Conservation (phyloP, 2,113 vertebrate genomes). For the Lepus americanus region DNA sequence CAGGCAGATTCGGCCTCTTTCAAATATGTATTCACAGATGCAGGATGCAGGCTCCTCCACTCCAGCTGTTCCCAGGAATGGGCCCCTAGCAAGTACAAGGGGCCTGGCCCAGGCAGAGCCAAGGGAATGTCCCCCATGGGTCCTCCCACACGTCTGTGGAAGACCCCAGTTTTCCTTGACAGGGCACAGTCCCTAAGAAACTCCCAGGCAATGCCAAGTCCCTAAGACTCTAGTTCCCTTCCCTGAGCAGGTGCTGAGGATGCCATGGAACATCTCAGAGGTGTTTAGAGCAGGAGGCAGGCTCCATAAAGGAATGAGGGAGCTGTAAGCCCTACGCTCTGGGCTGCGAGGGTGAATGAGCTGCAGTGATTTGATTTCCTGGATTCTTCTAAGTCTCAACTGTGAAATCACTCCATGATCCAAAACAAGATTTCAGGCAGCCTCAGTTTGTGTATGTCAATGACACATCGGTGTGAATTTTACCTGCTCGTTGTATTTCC, state of each 20-base stretch:
- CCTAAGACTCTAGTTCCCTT: neutral
- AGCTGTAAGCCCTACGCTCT: neutral
- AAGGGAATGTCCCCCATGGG: neutral
- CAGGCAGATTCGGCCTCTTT: neutral
- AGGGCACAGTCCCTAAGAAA: neutral
- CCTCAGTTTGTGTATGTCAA: neutral
- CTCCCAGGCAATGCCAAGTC: neutral
- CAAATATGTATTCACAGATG: neutral
- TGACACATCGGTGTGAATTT: neutral
- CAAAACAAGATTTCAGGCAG: neutral
- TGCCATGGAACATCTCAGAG: neutral
- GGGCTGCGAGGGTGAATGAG: neutral
- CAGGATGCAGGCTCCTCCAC: neutral
- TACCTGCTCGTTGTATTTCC: neutral
- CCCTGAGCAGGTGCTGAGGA: neutral
- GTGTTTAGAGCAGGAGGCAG: neutral
- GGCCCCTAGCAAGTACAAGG: fast-evolving
- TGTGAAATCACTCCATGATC: neutral
- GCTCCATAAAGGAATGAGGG: neutral
- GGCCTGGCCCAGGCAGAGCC: neutral
- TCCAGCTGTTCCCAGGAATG: neutral
- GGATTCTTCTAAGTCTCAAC: neutral
- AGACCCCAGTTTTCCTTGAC: neutral
- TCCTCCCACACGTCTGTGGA: neutral
- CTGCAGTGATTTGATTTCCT: neutral